A percentile compares a stretch with the other conserved stretches of the same genome.
phyloP scores from a whole-genome alignment of 2,113 vertebrate genomes.

The Ageneiosus marmoratus region DNA sequence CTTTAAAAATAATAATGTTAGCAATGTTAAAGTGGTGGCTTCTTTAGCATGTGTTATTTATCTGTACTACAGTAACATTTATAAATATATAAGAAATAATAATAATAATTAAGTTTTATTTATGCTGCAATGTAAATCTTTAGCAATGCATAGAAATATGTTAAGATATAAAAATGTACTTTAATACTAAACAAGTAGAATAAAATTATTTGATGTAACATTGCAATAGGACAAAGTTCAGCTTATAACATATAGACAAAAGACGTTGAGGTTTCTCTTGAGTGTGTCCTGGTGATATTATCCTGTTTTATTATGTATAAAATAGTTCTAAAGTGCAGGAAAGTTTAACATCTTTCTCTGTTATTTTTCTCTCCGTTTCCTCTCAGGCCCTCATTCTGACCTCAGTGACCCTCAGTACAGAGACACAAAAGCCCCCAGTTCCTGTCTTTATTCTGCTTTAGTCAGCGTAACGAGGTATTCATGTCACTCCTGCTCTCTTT shows the following conservation, averaged over 20 bases:
- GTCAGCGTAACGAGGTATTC: constrained; percentile 63
- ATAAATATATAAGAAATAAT: too few relatives aligned
- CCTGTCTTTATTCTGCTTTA: constrained; percentile 62
- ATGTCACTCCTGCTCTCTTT: constrained; percentile 64
- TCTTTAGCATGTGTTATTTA: neutral
- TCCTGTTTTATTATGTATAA: too few relatives aligned
- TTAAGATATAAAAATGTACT: neutral
- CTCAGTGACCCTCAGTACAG: constrained; percentile 55
- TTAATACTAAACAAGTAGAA: neutral
- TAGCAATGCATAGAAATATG: neutral
- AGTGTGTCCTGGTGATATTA: neutral
- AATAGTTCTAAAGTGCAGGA: neutral
- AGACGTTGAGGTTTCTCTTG: too few relatives aligned
- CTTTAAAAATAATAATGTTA: neutral
- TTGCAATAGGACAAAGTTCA: neutral
- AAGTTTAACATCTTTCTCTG: constrained; percentile 42
- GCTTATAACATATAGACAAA: too few relatives aligned
- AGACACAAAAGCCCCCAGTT: constrained; percentile 66
- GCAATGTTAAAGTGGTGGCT: neutral
- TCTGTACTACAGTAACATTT: too few relatives aligned
- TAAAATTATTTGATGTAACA: neutral
- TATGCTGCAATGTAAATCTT: too few relatives aligned
- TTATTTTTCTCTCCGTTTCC: constrained; percentile 23
- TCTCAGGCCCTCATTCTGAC: constrained; percentile 57
- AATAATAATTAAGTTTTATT: too few relatives aligned